Conservation (phyloP, 2,113 vertebrate species). For the Lamprotornis superbus region DNA sequence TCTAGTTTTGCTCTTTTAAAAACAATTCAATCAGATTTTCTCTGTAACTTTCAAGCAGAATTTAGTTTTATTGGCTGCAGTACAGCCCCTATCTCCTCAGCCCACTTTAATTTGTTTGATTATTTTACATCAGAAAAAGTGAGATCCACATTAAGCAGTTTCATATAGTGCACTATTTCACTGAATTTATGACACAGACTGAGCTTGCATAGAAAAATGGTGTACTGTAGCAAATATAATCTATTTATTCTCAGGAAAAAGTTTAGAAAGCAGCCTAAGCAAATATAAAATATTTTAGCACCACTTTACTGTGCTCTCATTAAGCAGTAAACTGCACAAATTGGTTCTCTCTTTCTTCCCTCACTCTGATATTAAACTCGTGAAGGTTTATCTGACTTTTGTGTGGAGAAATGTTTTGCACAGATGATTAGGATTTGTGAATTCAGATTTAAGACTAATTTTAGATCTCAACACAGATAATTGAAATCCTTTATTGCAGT, state of each 20-base stretch:
- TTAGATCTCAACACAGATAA: neutral
- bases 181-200: neutral
- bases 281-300: neutral
- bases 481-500: neutral
- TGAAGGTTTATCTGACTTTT: neutral
- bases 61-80: neutral
- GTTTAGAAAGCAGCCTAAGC: neutral
- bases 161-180: neutral
- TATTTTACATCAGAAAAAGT: neutral
- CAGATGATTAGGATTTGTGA: neutral
- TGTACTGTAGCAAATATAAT: neutral
- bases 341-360: neutral
- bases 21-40: neutral
- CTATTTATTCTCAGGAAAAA: neutral
- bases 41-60: neutral
- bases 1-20: neutral
- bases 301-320: neutral
- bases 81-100: neutral
- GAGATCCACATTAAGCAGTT: neutral
- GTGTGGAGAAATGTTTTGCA: neutral
- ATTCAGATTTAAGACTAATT: neutral
- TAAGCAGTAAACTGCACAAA: neutral
- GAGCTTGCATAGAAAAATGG: neutral
- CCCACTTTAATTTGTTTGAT: neutral
- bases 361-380: neutral